Conservation (phyloP, 1,140 invertebrate species). For the Anastrepha ludens region DNA sequence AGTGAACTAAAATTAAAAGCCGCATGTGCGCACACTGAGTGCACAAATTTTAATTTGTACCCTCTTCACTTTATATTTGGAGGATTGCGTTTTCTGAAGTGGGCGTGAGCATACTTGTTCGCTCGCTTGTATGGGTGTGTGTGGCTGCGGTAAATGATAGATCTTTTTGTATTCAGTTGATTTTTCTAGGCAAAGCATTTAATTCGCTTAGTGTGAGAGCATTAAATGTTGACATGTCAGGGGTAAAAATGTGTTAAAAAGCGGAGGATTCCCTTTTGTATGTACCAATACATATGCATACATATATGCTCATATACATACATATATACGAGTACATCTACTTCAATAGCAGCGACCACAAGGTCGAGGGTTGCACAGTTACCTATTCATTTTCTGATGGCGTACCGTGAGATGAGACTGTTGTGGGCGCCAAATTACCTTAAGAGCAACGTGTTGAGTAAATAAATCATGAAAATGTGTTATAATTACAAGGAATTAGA, state of each 20-base stretch:
- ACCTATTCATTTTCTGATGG: not conserved
- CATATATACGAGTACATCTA: not conserved
- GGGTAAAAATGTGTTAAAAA: constrained; percentile 51
- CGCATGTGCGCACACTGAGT: constrained; percentile 15
- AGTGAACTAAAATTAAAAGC: not conserved
- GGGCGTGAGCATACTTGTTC: not conserved
- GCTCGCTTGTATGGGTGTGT: not conserved
- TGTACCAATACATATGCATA: too few relatives aligned
- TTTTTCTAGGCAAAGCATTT: constrained; percentile 1
- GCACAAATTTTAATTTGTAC: constrained; percentile 25
- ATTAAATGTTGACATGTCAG: constrained; percentile 49
- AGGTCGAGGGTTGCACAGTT: not conserved
- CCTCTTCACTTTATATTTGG: not conserved
- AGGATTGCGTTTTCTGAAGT: not conserved
- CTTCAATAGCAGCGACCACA: not conserved
- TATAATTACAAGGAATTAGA: constrained; percentile 38
- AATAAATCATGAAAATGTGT: constrained; percentile 48
- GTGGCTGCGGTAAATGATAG: constrained; percentile 28
- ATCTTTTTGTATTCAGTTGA: constrained; percentile 12
- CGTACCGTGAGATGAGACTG: not conserved
- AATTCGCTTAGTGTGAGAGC: constrained; percentile 45
- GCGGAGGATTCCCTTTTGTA: constrained; percentile 6
- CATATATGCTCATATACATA: too few relatives aligned
- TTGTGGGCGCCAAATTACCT: not conserved
- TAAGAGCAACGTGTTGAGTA: constrained; percentile 26